Evolutionary conservation across 2,888 invertebrate genomes (phyloP), one percentile per base, ranked within the genome.

Genomic region (Andrena flavipes): DNA sequence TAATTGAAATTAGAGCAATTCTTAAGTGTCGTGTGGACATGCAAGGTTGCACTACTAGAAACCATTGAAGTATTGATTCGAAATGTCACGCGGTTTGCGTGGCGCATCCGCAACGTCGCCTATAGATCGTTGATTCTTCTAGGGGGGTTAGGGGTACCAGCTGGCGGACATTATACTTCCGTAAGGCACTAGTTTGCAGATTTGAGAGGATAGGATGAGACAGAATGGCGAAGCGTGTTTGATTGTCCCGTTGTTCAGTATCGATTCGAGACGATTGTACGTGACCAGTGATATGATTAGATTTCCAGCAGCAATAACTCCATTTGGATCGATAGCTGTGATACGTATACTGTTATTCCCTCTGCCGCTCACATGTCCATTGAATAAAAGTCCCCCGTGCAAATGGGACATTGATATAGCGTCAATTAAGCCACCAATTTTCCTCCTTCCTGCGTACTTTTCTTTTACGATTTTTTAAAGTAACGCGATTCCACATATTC

Each of bases 221-320:
- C 56, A 59, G 69, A 77, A 83, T 76, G 83, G 54, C 54, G 64
- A 72, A 77, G 72, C 75, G 87, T 87, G 88, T 87, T 86, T 84
- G 85, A 88, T 88, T 84, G 86, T 86, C 83, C 81, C 81, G 78
- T 82, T 90, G 84, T 84, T 76, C 84, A 85, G 88, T 88, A 90
- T 88, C 87, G 88, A 89, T 90, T 87, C 80, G 76, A 79, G 84
- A 76, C 70, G 77, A 84, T 69, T 67, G 80, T 85, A 88, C 86
- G 89, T 87, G 86, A 86, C 78, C 72, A 78, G 84, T 76, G 87
- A 88, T 84, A 86, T 76, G 85, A 89, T 87, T 80, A 78, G 84
- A 86, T 87, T 83, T 79, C 82, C 74, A 84, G 74, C 79, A 71
- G 76, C 33, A 69, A 76, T 82, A 87, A 88, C 84, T 87, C 79